phyloP scores from a whole-genome alignment of 2,888 invertebrate species.

The Podabrus alpinus region DNA sequence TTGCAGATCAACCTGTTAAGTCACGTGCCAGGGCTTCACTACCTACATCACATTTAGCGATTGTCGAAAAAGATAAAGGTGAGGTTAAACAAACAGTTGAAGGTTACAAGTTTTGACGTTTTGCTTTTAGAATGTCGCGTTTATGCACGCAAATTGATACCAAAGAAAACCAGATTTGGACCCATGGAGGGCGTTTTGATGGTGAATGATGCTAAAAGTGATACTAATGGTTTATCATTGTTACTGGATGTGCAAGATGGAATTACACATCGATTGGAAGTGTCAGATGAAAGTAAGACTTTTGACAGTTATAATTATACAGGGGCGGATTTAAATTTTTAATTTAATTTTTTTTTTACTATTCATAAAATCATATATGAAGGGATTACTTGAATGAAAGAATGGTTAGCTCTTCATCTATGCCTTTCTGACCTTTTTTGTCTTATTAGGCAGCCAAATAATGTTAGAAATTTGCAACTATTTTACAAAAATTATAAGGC shows the following conservation, averaged over 20 bases:
- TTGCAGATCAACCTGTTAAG: conserved; percentile 68
- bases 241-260: conserved; percentile 60
- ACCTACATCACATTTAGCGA: conserved; percentile 67
- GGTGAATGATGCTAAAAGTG: conserved; percentile 31
- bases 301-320: background rate
- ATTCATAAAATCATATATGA: too few relatives aligned
- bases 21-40: conserved; percentile 79
- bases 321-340: background rate
- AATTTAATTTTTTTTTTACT: too few relatives aligned
- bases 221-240: conserved; percentile 50
- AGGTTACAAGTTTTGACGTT: background rate
- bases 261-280: conserved; percentile 59
- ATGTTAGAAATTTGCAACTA: too few relatives aligned
- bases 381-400: too few relatives aligned
- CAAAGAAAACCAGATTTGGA: conserved; percentile 75
- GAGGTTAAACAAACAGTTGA: conserved; percentile 9
- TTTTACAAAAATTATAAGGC: too few relatives aligned
- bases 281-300: conserved; percentile 66
- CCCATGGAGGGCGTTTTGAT: conserved; percentile 73
- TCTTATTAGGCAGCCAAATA: too few relatives aligned
- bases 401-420: too few relatives aligned
- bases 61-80: conserved; percentile 56
- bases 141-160: conserved; percentile 70
- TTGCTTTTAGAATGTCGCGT: conserved; percentile 59
- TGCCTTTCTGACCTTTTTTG: too few relatives aligned